Evolutionary conservation across 2,888 invertebrate species (phyloP).

Genomic region (Deilephila porcellus): DNA sequence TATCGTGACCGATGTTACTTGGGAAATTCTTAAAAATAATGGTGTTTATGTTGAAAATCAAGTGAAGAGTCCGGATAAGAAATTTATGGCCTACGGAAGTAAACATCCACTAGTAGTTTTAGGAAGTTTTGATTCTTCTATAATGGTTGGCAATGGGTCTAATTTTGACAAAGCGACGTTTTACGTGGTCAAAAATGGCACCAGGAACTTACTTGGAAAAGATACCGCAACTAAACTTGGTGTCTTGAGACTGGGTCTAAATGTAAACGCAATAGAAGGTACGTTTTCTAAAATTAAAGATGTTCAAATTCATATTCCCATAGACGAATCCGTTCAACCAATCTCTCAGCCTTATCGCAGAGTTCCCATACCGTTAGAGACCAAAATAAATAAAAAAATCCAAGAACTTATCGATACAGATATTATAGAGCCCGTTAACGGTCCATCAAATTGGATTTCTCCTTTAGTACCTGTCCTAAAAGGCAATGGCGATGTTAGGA

Average conservation of each 20-base stretch:
- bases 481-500: neutral
- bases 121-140: constrained; percentile 25
- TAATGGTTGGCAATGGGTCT: neutral
- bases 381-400: constrained; percentile 38
- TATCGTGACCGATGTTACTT: neutral
- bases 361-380: constrained; percentile 35
- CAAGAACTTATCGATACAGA: constrained; percentile 37
- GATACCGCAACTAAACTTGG: constrained; percentile 35
- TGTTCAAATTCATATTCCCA: constrained; percentile 33
- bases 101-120: constrained; percentile 34
- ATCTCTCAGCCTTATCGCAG: constrained; percentile 37
- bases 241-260: constrained; percentile 35
- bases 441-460: constrained; percentile 38
- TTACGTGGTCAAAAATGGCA: neutral
- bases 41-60: neutral
- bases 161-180: neutral
- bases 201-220: constrained; percentile 37
- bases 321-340: constrained; percentile 33
- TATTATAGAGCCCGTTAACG: constrained; percentile 42
- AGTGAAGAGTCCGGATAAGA: constrained; percentile 31
- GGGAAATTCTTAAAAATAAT: neutral
- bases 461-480: neutral
- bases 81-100: constrained; percentile 24
- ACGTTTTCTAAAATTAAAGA: constrained; percentile 45
- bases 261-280: constrained; percentile 13